A percentile compares a stretch with the other conserved stretches of the same genome.
phyloP scores from a whole-genome alignment of 1,140 invertebrate genomes.

The Papilio machaon region DNA sequence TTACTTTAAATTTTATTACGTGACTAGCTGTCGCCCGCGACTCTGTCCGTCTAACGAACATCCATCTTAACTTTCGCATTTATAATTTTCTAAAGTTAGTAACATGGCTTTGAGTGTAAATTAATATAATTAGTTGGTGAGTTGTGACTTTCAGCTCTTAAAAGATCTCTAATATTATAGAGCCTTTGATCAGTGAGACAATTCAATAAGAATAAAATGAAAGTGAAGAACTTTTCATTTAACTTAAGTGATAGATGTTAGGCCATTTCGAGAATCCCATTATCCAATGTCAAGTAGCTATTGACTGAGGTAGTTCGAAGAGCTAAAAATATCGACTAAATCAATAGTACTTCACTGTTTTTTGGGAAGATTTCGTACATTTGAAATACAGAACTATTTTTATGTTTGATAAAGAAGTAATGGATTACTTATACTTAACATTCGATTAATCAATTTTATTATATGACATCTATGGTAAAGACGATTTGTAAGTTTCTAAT shows the following conservation, averaged over 20 bases:
- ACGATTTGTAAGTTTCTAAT: not conserved
- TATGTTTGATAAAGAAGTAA: no score
- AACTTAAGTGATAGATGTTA: slow-evolving; percentile 12
- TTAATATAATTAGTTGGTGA: not conserved
- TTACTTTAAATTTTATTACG: no score
- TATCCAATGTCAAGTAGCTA: slow-evolving; percentile 1
- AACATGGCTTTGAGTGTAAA: no score
- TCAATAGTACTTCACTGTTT: not conserved
- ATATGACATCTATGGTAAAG: no score
- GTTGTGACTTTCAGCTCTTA: not conserved
- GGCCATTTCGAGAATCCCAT: not conserved
- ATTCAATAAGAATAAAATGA: slow-evolving; percentile 5
- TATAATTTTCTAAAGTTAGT: no score
- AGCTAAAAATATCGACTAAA: slow-evolving; percentile 4
- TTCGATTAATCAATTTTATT: no score
- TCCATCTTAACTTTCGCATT: no score
- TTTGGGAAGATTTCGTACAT: not conserved
- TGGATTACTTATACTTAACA: no score
- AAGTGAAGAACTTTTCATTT: slow-evolving; percentile 1
- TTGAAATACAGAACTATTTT: not conserved
- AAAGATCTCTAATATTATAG: not conserved
- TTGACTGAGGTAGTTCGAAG: not conserved
- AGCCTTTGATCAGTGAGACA: not conserved
- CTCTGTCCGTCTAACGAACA: no score
- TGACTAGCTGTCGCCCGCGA: no score